Evolutionary conservation across 2,888 invertebrate genomes (phyloP).

Genomic region (Neoscelio sp.): DNA sequence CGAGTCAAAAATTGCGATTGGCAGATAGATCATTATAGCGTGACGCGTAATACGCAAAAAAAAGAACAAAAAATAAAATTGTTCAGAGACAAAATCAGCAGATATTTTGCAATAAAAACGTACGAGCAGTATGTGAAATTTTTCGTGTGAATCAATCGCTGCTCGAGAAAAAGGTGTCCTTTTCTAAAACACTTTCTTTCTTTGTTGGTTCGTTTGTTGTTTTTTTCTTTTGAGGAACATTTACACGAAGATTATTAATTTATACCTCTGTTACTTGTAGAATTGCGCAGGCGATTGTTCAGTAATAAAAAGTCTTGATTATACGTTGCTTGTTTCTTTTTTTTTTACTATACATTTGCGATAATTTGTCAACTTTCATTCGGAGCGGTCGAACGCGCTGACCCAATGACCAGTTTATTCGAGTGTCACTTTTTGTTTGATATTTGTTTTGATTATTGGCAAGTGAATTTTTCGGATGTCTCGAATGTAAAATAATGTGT

Average conservation of each 20-base stretch:
- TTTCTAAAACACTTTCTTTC: conserved; percentile 6
- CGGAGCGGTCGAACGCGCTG: too few species aligned
- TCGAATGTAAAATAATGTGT: too few species aligned
- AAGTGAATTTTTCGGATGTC: too few species aligned
- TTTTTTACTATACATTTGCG: neutral
- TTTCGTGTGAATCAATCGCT: conserved; percentile 9
- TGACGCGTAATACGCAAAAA: too few species aligned
- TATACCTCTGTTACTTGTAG: conserved; percentile 56
- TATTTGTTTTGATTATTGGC: too few species aligned
- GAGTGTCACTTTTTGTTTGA: too few species aligned
- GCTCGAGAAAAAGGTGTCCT: conserved; percentile 1
- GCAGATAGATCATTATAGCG: conserved; percentile 27
- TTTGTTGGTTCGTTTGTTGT: neutral
- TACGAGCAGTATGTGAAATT: conserved; percentile 43
- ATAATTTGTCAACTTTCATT: too few species aligned
- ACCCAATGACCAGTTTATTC: too few species aligned
- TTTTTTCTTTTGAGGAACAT: conserved; percentile 9
- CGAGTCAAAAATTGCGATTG: conserved; percentile 31
- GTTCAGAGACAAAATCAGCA: conserved; percentile 46
- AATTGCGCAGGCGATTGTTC: conserved; percentile 26
- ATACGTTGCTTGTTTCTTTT: conserved; percentile 42
- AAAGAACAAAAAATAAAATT: conserved; percentile 34
- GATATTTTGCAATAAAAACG: conserved; percentile 64
- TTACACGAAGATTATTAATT: conserved; percentile 10
- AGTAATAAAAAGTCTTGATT: conserved; percentile 49